phyloP scores from a whole-genome alignment of 2,888 invertebrate species.

The Trichopoda pennipes region DNA sequence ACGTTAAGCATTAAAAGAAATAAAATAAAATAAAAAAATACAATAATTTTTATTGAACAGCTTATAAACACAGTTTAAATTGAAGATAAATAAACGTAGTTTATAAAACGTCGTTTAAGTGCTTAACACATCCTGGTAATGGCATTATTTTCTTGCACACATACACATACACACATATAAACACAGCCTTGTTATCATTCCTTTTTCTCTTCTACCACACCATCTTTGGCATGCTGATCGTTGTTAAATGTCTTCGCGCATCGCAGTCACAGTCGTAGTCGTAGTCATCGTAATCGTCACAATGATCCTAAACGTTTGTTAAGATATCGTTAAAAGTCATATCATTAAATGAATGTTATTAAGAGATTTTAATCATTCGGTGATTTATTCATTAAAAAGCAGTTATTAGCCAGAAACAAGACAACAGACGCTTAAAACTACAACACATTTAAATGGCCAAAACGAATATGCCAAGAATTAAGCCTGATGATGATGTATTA shows the following conservation, averaged over 20 bases:
- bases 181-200: neutral
- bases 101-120: conserved; percentile 58
- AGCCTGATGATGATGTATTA: conserved; percentile 28
- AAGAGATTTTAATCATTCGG: conserved; percentile 80
- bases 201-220: neutral
- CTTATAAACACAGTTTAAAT: conserved; percentile 60
- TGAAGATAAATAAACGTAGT: conserved; percentile 54
- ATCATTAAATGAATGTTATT: conserved; percentile 75
- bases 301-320: conserved; percentile 61
- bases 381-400: conserved; percentile 81
- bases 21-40: conserved; percentile 5
- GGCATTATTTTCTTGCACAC: conserved; percentile 42
- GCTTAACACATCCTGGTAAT: conserved; percentile 62
- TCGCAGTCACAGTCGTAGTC: neutral
- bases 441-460: conserved; percentile 69
- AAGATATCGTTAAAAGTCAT: conserved; percentile 68
- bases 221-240: neutral
- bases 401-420: conserved; percentile 79
- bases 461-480: conserved; percentile 57
- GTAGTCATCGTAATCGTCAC: conserved; percentile 18
- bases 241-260: neutral
- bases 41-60: conserved; percentile 56
- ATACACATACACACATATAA: too few relatives aligned
- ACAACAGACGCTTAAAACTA: conserved; percentile 71
- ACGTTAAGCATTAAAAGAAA: conserved; percentile 34